phyloP scores from a whole-genome alignment of 1,140 invertebrate species.

The Goniozus legneri region DNA sequence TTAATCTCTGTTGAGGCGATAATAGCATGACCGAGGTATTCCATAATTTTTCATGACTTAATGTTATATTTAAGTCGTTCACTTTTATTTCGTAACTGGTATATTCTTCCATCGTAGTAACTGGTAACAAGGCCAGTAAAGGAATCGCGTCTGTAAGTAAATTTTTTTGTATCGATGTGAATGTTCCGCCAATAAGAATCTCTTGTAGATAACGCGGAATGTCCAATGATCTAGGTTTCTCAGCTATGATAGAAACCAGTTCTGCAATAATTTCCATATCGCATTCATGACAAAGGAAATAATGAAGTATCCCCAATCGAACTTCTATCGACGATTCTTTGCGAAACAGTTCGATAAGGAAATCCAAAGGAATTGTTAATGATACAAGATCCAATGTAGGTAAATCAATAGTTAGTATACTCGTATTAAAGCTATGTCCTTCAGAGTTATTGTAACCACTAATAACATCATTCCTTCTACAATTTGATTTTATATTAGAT shows the following conservation, averaged over 20 bases:
- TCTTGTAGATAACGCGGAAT: constrained; percentile 70
- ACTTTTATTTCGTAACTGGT: constrained; percentile 56
- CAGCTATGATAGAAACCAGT: constrained; percentile 53
- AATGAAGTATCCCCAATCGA: constrained; percentile 73
- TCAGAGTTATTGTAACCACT: constrained; percentile 7
- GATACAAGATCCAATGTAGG: constrained; percentile 69
- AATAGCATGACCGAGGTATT: constrained; percentile 79
- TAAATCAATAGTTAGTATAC: constrained; percentile 59
- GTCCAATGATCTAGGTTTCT: constrained; percentile 53
- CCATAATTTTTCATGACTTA: constrained; percentile 69
- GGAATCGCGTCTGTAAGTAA: constrained; percentile 66
- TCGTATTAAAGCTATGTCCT: constrained; percentile 17
- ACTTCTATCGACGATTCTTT: constrained; percentile 64
- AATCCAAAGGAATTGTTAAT: constrained; percentile 59
- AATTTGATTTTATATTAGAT: constrained; percentile 6
- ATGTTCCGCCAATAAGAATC: constrained; percentile 70
- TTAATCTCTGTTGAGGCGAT: constrained; percentile 73
- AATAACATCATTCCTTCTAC: constrained; percentile 17
- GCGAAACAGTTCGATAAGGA: constrained; percentile 67
- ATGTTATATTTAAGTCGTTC: constrained; percentile 49
- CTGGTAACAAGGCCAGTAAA: constrained; percentile 66
- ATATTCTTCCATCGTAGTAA: constrained; percentile 61
- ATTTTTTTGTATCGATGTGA: constrained; percentile 67
- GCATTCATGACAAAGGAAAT: constrained; percentile 70
- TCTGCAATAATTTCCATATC: constrained; percentile 69